phyloP scores from a whole-genome alignment of 1,140 invertebrate species.

The Nymphalis io region DNA sequence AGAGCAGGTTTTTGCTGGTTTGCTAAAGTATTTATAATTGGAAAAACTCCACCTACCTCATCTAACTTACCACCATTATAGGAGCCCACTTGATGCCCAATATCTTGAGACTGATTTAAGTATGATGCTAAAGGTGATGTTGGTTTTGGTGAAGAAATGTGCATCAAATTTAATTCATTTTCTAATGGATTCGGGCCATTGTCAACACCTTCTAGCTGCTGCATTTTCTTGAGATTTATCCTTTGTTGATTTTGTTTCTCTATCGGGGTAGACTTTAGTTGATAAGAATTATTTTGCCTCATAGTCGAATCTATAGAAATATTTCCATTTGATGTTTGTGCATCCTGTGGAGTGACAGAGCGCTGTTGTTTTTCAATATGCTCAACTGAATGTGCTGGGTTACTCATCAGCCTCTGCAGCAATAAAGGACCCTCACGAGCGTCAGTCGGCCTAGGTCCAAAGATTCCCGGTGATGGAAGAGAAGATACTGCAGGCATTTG shows the following conservation, averaged over 20 bases:
- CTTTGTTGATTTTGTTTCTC: slow-evolving; percentile 69
- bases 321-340: slow-evolving; percentile 68
- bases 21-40: slow-evolving; percentile 76
- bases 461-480: slow-evolving; percentile 74
- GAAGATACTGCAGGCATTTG: slow-evolving; percentile 80
- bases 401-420: slow-evolving; percentile 88
- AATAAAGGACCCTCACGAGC: slow-evolving; percentile 80
- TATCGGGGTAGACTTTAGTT: slow-evolving; percentile 75
- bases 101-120: slow-evolving; percentile 72
- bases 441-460: slow-evolving; percentile 75
- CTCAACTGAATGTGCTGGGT: slow-evolving; percentile 90
- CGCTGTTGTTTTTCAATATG: slow-evolving; percentile 94
- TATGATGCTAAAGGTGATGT: slow-evolving; percentile 78
- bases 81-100: slow-evolving; percentile 62
- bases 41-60: slow-evolving; percentile 65
- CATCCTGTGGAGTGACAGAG: slow-evolving; percentile 85
- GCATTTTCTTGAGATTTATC: slow-evolving; percentile 60
- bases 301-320: slow-evolving; percentile 58
- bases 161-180: slow-evolving; percentile 80
- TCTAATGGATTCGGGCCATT: slow-evolving; percentile 76
- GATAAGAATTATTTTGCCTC: slow-evolving; percentile 64
- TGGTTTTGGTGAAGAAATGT: slow-evolving; percentile 76
- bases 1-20: slow-evolving; percentile 85
- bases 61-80: slow-evolving; percentile 73
- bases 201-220: slow-evolving; percentile 56